Evolutionary conservation across 2,888 invertebrate genomes (phyloP).

Genomic region (Microchrysa polita): DNA sequence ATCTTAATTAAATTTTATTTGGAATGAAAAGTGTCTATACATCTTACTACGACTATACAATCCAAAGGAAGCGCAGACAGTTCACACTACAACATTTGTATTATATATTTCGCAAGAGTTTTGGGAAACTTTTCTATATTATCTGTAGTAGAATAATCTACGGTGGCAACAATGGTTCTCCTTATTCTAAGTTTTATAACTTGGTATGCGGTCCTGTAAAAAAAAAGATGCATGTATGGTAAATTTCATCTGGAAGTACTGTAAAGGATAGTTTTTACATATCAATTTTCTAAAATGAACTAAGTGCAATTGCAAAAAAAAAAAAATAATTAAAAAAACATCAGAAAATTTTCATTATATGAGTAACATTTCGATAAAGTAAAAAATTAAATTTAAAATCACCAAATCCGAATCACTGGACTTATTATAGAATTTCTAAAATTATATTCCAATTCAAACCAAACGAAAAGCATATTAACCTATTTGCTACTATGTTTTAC

Average conservation of each 20-base stretch:
- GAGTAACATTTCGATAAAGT: too few relatives aligned
- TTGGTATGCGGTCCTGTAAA: background rate
- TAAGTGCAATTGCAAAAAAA: too few relatives aligned
- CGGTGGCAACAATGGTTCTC: conserved; percentile 41
- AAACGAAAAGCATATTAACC: too few relatives aligned
- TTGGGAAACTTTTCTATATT: background rate
- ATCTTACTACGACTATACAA: conserved; percentile 33
- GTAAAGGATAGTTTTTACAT: too few relatives aligned
- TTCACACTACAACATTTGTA: conserved; percentile 26
- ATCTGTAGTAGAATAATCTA: conserved; percentile 41
- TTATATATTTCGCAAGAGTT: conserved; percentile 1
- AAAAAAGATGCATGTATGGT: background rate
- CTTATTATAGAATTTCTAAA: too few relatives aligned
- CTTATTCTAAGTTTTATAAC: conserved; percentile 16
- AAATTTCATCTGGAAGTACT: conserved; percentile 34
- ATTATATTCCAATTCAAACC: too few relatives aligned
- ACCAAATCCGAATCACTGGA: too few relatives aligned
- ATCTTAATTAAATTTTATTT: conserved; percentile 4
- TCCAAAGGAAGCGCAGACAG: conserved; percentile 37
- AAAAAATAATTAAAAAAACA: too few relatives aligned
- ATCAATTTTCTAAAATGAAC: too few relatives aligned
- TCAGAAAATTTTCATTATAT: too few relatives aligned
- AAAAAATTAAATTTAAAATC: too few relatives aligned
- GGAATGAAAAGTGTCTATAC: background rate
- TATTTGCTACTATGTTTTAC: too few relatives aligned